Base-by-base conservation (phyloP, 92 coral and sea anemone species). In the Meandrina meandrites region DNA sequence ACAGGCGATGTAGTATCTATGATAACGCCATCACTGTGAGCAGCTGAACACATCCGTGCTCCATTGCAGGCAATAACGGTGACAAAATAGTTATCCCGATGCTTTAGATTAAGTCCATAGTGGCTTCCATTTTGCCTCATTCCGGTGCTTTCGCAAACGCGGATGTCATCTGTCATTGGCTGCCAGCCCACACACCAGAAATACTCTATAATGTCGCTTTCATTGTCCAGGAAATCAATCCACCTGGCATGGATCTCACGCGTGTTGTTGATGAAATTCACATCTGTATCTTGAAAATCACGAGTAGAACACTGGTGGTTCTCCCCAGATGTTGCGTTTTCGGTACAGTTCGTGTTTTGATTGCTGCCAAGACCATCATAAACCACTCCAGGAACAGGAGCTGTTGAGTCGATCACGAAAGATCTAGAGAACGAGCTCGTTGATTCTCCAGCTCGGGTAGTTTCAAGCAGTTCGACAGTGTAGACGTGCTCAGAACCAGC, bases 1-100 rank as follows among this genome's bases (percentile, higher is more conserved):
- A 84, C 87, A 64, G 99, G 99, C n/a, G 98, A 98, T 15, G 99
- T 95, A 13, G 92, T 86, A 81, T 97, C 99, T 60, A 97, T 88
- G 34, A 87, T 86, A 82, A 97, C 99, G 31, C 99, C 99, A 86
- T 97, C 94, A 79, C 91, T 93, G 76, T 94, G 84, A 21, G 87
- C 91, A 27, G 99, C 98, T 76, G 99, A 87, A 87, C 99, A 97
- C 71, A 93, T 77, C 42, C 94, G 95, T 80, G 99, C 99, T 81
- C 93, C 93, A 78, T 97, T 97, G 86, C 99, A 97, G 32, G 96
- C 96, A 31, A 97, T 86, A 27, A 97, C 97, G n/a, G 99, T 97
- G 77, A 95, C 92, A 83, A 92, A 97, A 84, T 97, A 97, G 17
- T 78, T 88, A 72, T 95, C 97, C 12, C 93, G 91, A 10, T 97